A percentile compares a stretch with the other conserved stretches of the same genome.
Conservation (phyloP, 2,888 invertebrate genomes). For the Hyles lineata region DNA sequence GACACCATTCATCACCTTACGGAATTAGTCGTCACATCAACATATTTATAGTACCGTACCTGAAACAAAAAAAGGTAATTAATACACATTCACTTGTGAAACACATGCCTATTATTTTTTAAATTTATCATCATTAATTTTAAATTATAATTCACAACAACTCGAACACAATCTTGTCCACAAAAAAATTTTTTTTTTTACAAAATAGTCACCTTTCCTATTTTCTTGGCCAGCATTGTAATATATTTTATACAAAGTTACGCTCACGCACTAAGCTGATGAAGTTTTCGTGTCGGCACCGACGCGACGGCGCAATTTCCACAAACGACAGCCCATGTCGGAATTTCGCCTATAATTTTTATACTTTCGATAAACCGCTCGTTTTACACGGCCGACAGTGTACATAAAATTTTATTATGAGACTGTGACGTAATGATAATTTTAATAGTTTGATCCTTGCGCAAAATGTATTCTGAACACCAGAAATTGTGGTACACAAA, state of each 20-base stretch:
- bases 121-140: no score
- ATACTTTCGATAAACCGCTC: constrained; percentile 9
- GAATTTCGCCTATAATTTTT: constrained; percentile 44
- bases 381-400: constrained; percentile 9
- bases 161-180: background rate
- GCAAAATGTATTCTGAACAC: no score
- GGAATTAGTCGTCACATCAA: background rate
- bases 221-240: background rate
- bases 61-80: constrained; percentile 12
- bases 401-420: background rate
- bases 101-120: no score
- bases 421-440: background rate
- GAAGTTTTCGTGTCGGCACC: constrained; percentile 59
- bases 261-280: constrained; percentile 42
- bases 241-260: constrained; percentile 26
- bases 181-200: background rate
- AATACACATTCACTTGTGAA: background rate
- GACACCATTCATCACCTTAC: background rate
- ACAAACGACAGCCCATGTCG: constrained; percentile 54
- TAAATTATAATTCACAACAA: no score
- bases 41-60: background rate
- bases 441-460: background rate
- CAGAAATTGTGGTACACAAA: no score
- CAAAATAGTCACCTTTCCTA: background rate
- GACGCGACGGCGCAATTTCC: constrained; percentile 52